These are phyloP conservation scores for Edolisoma coerulescens DNA, from an alignment of 2,113 vertebrate species.

Conservation along the genomic window DNA sequence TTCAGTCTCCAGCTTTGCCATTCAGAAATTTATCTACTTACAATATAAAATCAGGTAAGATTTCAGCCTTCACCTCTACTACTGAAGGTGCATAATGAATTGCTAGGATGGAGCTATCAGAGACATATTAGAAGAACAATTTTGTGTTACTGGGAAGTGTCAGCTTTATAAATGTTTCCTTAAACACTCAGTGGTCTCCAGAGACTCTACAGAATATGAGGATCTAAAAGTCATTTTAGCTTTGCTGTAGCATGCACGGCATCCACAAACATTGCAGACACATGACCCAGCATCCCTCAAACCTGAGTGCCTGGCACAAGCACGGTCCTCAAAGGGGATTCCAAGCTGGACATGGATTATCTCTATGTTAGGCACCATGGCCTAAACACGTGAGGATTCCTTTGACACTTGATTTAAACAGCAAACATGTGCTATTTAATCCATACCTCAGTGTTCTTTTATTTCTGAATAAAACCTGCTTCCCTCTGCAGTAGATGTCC, in stretches of 20 bases:
- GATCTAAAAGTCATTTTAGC: not conserved
- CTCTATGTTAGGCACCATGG: not conserved
- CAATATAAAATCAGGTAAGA: not conserved
- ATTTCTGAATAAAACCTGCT: not conserved
- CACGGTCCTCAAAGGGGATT: not conserved
- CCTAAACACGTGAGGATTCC: not conserved
- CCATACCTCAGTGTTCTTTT: not conserved
- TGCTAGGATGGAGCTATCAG: not conserved
- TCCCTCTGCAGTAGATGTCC: not conserved
- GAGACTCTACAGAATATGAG: not conserved
- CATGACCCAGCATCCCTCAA: not conserved
- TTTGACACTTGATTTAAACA: not conserved
- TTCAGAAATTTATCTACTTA: not conserved
- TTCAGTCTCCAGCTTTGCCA: not conserved
- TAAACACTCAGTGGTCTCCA: not conserved
- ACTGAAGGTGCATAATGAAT: not conserved
- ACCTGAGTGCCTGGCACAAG: not conserved
- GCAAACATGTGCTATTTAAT: not conserved
- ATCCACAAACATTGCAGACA: not conserved
- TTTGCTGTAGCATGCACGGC: not conserved
- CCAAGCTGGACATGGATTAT: not conserved
- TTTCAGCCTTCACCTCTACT: not conserved
- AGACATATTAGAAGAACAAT: not conserved
- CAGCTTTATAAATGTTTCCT: not conserved
- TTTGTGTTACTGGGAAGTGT: not conserved